These are phyloP conservation scores for Lymantria monacha DNA, from an alignment of 2,888 invertebrate genomes.

Conservation along the genomic window DNA sequence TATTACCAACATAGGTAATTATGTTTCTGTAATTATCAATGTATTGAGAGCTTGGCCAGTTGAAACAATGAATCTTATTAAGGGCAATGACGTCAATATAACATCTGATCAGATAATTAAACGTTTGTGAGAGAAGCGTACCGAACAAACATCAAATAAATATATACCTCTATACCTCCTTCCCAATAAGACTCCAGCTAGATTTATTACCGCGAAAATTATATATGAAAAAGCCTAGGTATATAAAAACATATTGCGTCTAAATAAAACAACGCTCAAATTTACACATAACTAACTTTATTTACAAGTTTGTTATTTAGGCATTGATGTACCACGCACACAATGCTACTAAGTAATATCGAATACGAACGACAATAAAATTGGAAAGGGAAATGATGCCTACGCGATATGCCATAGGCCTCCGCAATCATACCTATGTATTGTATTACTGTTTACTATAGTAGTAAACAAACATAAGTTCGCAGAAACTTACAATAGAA, in stretches of 20 bases:
- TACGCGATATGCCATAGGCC: conserved; percentile 21
- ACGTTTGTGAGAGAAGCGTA: background rate
- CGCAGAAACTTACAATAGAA: conserved; percentile 14
- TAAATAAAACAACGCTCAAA: conserved; percentile 8
- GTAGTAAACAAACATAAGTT: conserved; percentile 24
- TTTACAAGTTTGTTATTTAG: background rate
- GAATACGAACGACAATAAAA: conserved; percentile 5
- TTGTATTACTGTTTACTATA: conserved; percentile 34
- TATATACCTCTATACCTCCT: background rate
- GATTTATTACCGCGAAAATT: background rate
- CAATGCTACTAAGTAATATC: too few relatives aligned
- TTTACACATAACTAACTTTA: conserved; percentile 11
- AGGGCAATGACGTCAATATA: conserved; percentile 16
- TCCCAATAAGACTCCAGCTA: conserved; percentile 3
- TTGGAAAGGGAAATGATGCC: conserved; percentile 27
- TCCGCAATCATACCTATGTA: conserved; percentile 14
- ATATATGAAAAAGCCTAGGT: background rate
- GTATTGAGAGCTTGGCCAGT: background rate
- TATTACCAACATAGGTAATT: background rate
- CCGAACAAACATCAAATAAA: too few relatives aligned
- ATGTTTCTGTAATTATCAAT: too few relatives aligned
- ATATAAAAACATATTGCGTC: background rate
- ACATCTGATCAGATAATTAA: conserved; percentile 13
- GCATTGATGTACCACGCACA: background rate
- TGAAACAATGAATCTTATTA: conserved; percentile 18